Conservation (phyloP, 2,888 invertebrate genomes). For the Lithophane semibrunnea region DNA sequence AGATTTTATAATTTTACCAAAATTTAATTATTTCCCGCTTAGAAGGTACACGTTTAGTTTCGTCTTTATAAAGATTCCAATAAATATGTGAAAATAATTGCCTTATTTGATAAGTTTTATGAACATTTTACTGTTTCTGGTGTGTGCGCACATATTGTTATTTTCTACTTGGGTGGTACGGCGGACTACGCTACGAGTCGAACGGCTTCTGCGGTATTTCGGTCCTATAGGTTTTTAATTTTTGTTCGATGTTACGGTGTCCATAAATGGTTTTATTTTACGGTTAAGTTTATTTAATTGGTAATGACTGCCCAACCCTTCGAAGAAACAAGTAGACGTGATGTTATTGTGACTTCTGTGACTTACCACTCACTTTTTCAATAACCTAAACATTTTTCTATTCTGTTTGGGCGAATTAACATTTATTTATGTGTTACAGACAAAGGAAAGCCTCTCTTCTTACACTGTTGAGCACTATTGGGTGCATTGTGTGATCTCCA, state of each 20-base stretch:
- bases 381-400: too few relatives aligned
- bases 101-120: slow-evolving; percentile 67
- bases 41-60: slow-evolving; percentile 60
- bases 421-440: too few relatives aligned
- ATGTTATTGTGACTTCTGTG: too few relatives aligned
- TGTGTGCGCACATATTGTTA: slow-evolving; percentile 38
- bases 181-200: not conserved
- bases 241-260: not conserved
- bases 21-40: slow-evolving; percentile 69
- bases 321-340: too few relatives aligned
- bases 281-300: not conserved
- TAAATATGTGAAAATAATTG: slow-evolving; percentile 76
- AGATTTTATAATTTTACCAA: slow-evolving; percentile 60
- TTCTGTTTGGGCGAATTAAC: not conserved
- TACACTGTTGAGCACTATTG: not conserved
- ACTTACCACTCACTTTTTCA: too few relatives aligned
- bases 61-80: slow-evolving; percentile 63
- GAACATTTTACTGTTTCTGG: slow-evolving; percentile 61
- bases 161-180: slow-evolving; percentile 61
- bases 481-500: not conserved
- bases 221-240: not conserved
- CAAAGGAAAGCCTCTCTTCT: too few relatives aligned
- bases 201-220: not conserved
- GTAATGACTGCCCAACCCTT: not conserved
- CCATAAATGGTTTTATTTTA: not conserved